A percentile compares a stretch with the other conserved stretches of the same genome.
Evolutionary conservation across 1,140 invertebrate species (phyloP).

Genomic region (Platyscapa corneri): DNA sequence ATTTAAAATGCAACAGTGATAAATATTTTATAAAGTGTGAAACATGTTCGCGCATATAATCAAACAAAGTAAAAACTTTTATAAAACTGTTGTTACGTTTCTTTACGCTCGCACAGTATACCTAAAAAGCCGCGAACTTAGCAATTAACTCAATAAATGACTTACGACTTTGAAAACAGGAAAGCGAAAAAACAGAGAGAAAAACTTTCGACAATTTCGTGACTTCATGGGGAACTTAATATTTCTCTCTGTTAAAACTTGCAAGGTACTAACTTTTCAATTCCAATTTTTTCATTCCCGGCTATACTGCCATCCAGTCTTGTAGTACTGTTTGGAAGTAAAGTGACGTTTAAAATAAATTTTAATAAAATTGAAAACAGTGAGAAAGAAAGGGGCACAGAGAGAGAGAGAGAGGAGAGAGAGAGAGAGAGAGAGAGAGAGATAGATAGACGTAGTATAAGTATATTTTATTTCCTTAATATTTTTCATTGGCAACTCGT

Average conservation of each 20-base stretch:
- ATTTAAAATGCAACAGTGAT: not conserved
- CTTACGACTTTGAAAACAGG: not conserved
- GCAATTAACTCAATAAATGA: conserved; percentile 46
- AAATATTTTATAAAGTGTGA: conserved; percentile 17
- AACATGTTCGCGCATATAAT: conserved; percentile 11
- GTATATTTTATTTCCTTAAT: not conserved
- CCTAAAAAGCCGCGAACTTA: conserved; percentile 28
- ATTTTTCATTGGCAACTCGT: not conserved
- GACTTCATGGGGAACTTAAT: not conserved
- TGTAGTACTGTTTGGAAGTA: not conserved
- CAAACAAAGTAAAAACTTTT: conserved; percentile 26
- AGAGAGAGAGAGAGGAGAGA: not conserved
- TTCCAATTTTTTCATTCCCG: not conserved
- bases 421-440: too few species aligned
- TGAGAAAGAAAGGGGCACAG: not conserved
- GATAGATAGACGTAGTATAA: not conserved
- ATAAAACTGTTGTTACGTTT: not conserved
- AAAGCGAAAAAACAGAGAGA: not conserved
- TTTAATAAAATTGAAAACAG: not conserved
- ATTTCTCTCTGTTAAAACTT: not conserved
- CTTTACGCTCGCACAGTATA: not conserved
- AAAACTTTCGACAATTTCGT: conserved; percentile 32
- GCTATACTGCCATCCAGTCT: not conserved
- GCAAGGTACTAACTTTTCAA: conserved; percentile 3
- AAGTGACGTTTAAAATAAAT: not conserved